A percentile compares a stretch with the other conserved stretches of the same genome.
phyloP scores from a whole-genome alignment of 2,797 vertebrate genomes.

The Cryptoblepharus egeriae region DNA sequence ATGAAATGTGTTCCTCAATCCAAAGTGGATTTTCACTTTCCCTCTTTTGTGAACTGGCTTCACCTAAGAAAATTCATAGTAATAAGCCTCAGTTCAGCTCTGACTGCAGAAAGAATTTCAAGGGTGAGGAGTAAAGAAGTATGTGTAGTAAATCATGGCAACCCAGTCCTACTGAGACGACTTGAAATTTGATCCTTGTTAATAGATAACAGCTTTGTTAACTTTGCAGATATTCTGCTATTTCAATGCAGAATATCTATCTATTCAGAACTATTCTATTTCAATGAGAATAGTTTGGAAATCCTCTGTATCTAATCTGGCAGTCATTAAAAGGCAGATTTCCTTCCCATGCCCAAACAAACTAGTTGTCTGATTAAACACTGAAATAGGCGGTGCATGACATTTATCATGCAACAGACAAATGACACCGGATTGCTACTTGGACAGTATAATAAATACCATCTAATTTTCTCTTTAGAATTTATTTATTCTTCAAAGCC shows the following conservation, averaged over 20 bases:
- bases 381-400: slow-evolving; percentile 72
- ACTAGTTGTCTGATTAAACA: slow-evolving; percentile 71
- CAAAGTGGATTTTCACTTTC: background rate
- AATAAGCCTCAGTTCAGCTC: background rate
- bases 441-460: slow-evolving; percentile 82
- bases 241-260: too few relatives aligned
- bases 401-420: slow-evolving; percentile 80
- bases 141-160: background rate
- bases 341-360: slow-evolving; percentile 54
- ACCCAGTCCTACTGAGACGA: background rate
- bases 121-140: background rate
- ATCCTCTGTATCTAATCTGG: slow-evolving; percentile 40
- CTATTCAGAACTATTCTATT: too few relatives aligned
- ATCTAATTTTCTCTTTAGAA: slow-evolving; percentile 85
- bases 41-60: background rate
- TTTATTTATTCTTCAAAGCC: slow-evolving; percentile 84
- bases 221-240: background rate
- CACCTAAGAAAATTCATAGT: background rate
- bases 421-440: slow-evolving; percentile 78
- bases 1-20: background rate
- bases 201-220: background rate
- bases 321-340: slow-evolving; percentile 61
- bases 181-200: background rate
- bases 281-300: slow-evolving; percentile 32
- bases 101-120: background rate